These are phyloP conservation scores for Gymnodraco acuticeps DNA, from an alignment of 2,797 vertebrate genomes.

Conservation along the genomic window DNA sequence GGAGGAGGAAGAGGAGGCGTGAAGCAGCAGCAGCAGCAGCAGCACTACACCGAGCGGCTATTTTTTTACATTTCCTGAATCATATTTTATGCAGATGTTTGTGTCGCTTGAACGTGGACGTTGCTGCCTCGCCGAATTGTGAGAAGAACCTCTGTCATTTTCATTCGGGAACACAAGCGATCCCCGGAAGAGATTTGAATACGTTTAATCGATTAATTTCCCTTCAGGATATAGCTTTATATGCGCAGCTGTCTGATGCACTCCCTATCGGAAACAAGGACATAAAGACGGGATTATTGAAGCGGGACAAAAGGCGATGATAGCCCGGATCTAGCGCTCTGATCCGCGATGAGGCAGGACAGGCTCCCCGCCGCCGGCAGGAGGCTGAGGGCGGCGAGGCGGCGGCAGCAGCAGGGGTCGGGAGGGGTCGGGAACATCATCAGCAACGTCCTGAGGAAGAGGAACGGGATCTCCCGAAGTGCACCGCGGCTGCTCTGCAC, in stretches of 20 bases:
- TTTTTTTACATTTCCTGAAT: conserved; percentile 13
- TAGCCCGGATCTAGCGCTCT: conserved; percentile 1
- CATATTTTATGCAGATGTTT: neutral
- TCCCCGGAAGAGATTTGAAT: conserved; percentile 33
- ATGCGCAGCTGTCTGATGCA: conserved; percentile 5
- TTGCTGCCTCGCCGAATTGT: neutral
- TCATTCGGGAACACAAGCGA: neutral
- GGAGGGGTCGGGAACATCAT: conserved; percentile 94
- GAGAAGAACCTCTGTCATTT: neutral
- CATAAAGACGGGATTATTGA: neutral
- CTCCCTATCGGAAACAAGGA: neutral
- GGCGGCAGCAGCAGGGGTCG: conserved; percentile 77
- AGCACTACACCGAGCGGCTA: neutral
- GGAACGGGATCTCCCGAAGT: conserved; percentile 94
- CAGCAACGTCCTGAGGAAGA: conserved; percentile 95
- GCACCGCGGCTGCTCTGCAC: conserved; percentile 97
- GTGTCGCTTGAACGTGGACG: neutral
- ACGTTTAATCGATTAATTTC: conserved; percentile 41
- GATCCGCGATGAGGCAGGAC: conserved; percentile 85
- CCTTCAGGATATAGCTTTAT: neutral
- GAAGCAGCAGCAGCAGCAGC: conserved; percentile 39
- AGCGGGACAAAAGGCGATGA: conserved; percentile 40
- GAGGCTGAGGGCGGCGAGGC: conserved; percentile 88
- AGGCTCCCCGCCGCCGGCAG: conserved; percentile 83
- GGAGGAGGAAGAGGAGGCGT: conserved; percentile 62